A percentile compares a stretch with the other conserved stretches of the same genome.
Conservation (phyloP, 2,113 vertebrate genomes). For the Tricholaema leucomelas region DNA sequence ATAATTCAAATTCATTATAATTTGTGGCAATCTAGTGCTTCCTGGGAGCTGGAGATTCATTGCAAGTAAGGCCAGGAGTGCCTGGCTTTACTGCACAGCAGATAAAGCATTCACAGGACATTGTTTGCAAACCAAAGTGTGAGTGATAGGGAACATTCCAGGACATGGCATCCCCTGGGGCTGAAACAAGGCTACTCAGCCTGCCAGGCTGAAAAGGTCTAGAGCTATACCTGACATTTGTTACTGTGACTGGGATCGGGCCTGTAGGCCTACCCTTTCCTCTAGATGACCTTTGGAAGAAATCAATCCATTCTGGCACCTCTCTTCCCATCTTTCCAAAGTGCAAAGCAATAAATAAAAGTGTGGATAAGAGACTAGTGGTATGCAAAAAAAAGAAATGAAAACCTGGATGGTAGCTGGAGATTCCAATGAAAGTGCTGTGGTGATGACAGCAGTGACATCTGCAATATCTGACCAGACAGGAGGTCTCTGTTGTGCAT, state of each 20-base stretch:
- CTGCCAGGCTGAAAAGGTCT: neutral
- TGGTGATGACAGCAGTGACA: neutral
- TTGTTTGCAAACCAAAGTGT: neutral
- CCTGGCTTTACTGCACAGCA: neutral
- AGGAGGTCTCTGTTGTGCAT: neutral
- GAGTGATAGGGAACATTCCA: neutral
- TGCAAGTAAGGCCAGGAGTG: neutral
- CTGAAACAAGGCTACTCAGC: neutral
- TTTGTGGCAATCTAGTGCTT: neutral
- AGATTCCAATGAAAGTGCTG: neutral
- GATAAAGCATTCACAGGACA: neutral
- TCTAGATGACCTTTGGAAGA: neutral
- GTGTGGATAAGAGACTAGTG: neutral
- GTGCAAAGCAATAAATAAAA: neutral
- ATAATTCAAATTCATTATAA: neutral
- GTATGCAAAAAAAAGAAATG: neutral
- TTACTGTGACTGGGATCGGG: neutral
- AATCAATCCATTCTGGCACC: neutral
- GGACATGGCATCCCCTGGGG: neutral
- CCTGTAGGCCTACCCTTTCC: neutral
- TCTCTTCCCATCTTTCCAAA: neutral
- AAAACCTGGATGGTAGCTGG: neutral
- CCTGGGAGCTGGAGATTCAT: neutral
- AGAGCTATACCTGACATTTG: neutral
- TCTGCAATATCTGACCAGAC: neutral